Conservation (phyloP, 2,888 invertebrate genomes). For the Melanchra persicariae region DNA sequence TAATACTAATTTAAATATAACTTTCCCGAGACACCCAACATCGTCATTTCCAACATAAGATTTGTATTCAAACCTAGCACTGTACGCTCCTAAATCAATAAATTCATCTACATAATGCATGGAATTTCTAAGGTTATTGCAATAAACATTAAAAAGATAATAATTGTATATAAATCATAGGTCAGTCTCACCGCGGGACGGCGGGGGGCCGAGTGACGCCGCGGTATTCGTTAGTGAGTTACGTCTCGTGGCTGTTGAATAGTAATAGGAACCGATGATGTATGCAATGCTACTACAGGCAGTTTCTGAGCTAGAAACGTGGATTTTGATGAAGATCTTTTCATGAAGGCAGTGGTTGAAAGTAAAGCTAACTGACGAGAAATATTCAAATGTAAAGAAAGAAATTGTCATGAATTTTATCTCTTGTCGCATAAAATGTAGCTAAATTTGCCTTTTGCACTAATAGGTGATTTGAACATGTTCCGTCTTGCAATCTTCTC, state of each 20-base stretch:
- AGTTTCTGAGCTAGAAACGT: not conserved
- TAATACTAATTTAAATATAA: constrained; percentile 19
- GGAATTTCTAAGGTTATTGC: constrained; percentile 42
- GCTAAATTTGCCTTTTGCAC: too few relatives aligned
- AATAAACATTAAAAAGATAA: constrained; percentile 53
- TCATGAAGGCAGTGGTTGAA: not conserved
- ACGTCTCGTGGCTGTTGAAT: constrained; percentile 47
- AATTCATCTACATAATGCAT: constrained; percentile 44
- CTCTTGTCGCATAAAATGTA: not conserved
- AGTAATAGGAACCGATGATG: constrained; percentile 40
- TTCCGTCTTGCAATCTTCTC: not conserved
- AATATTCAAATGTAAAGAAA: too few relatives aligned
- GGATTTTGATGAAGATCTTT: not conserved
- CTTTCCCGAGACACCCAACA: not conserved
- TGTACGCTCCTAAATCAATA: constrained; percentile 32
- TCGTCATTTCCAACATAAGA: not conserved
- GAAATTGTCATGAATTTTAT: too few relatives aligned
- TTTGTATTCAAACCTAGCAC: constrained; percentile 3
- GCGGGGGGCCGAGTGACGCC: constrained; percentile 50
- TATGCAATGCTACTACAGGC: not conserved
- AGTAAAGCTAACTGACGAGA: not conserved
- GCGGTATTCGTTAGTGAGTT: constrained; percentile 50
- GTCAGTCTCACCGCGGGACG: constrained; percentile 19
- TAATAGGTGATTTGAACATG: not conserved
- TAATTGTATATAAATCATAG: constrained; percentile 62